Evolutionary conservation across 2,888 invertebrate species (phyloP), one percentile per base, ranked within the genome.

Genomic region (Congeria kusceri): DNA sequence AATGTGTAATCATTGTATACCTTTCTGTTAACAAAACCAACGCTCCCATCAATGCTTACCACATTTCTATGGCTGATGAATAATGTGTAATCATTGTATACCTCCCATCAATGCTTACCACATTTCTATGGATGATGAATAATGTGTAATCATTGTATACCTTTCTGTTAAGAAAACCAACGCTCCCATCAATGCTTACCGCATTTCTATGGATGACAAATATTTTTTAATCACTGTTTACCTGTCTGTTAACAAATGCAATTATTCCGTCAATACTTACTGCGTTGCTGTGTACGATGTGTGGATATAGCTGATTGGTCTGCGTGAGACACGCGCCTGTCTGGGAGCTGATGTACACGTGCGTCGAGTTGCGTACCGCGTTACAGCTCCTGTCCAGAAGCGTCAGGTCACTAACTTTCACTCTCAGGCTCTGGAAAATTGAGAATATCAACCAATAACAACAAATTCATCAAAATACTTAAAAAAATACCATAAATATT

Each of bases 291-390:
- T 88, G 39, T 39, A 15, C 39, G 11, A 39, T 39, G 4, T 15
- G 13, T 3, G 39, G 1, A 39, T 83, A 68, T 18, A 57, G 85
- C n/a, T 84, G 66, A 1, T 83, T 77, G 15, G 80, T 83, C 39
- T 84, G 79, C 5, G 91, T 92, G 44, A 90, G 89, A 86, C 94
- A 94, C 1, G 85, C 84, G 4, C 88, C 80, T 23, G 90, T 86
- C 4, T 80, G 77, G 7, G 92, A 88, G 57, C 85, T 80, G 11
- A 93, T 86, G 68, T 91, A 87, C 56, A 89, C 88, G 74, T 93
- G 93, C 13, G 92, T 92, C 15, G 71, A 73, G 80, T 93, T 93
- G 32, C 87, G 79, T n/a, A 74, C 69, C 9, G 92, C 91, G 13
- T 80, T 72, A 67, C 91, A 93, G 47, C 64, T 83, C 66, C 77